Evolutionary conservation across 2,113 vertebrate genomes (phyloP).

Genomic region (Pachyramphus minor): DNA sequence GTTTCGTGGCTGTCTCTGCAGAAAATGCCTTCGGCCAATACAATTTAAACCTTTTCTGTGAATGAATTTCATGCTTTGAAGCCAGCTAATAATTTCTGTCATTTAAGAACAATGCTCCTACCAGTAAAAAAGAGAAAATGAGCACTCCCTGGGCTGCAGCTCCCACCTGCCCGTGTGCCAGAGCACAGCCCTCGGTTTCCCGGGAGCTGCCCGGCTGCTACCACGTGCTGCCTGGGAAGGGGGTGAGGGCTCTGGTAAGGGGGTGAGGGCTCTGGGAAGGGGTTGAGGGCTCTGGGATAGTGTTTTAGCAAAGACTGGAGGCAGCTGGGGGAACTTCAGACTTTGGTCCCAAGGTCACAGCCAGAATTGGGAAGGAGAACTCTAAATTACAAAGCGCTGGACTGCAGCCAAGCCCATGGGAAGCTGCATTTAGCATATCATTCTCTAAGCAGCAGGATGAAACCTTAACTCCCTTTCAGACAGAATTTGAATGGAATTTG

Average conservation of each 20-base stretch:
- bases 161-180: neutral
- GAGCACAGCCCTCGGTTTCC: neutral
- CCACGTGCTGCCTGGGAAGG: neutral
- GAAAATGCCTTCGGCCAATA: constrained; percentile 50
- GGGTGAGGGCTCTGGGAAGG: neutral
- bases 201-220: neutral
- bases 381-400: constrained; percentile 73
- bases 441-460: constrained; percentile 60
- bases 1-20: constrained; percentile 50
- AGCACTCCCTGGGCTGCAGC: neutral
- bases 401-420: constrained; percentile 70
- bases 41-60: constrained; percentile 23
- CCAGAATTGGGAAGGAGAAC: constrained; percentile 42
- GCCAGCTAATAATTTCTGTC: constrained; percentile 31
- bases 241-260: rapidly evolving
- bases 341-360: constrained; percentile 68
- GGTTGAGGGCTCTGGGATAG: rapidly evolving
- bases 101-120: constrained; percentile 7
- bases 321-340: neutral
- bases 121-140: neutral
- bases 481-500: constrained; percentile 66
- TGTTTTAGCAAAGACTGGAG: rapidly evolving
- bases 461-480: constrained; percentile 65
- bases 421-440: constrained; percentile 71
- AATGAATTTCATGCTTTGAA: constrained; percentile 37